phyloP scores from a whole-genome alignment of 1,140 invertebrate genomes.

The Penaeus japonicus region DNA sequence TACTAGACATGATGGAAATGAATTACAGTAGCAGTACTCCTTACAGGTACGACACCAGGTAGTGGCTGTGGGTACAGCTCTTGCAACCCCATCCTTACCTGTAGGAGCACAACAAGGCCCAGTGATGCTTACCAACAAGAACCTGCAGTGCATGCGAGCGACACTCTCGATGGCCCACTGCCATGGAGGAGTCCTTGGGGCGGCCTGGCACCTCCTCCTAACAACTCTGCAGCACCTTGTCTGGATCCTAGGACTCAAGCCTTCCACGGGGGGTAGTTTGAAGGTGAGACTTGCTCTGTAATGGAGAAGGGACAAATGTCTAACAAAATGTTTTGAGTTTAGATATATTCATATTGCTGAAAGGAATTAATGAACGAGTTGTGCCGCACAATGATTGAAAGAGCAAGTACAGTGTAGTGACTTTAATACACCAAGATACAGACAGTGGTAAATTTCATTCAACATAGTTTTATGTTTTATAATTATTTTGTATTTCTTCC shows the following conservation, averaged over 20 bases:
- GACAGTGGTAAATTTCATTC: too few relatives aligned
- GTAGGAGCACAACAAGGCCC: slow-evolving; percentile 86
- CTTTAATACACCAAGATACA: too few relatives aligned
- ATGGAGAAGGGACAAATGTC: too few relatives aligned
- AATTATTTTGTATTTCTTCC: not conserved
- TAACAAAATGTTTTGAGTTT: too few relatives aligned
- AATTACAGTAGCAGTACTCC: not conserved
- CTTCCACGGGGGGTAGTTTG: slow-evolving; percentile 88
- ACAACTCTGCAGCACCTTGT: slow-evolving; percentile 96
- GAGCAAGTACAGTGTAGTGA: too few relatives aligned
- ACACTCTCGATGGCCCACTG: slow-evolving; percentile 87
- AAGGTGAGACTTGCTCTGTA: slow-evolving; percentile 70
- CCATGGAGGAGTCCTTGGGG: slow-evolving; percentile 89
- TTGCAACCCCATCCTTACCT: slow-evolving; percentile 79
- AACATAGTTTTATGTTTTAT: not conserved
- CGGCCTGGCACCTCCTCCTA: slow-evolving; percentile 94
- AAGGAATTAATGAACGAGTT: too few relatives aligned
- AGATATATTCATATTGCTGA: too few relatives aligned
- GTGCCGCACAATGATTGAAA: too few relatives aligned
- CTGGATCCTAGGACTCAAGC: slow-evolving; percentile 97
- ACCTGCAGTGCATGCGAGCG: slow-evolving; percentile 94
- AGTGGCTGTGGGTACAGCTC: slow-evolving; percentile 90
- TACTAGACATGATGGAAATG: too few relatives aligned
- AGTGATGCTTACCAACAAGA: slow-evolving; percentile 98
- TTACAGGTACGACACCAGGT: slow-evolving; percentile 85